Base-by-base conservation (phyloP, 1,140 invertebrate genomes). In the Doryteuthis pealeii region DNA sequence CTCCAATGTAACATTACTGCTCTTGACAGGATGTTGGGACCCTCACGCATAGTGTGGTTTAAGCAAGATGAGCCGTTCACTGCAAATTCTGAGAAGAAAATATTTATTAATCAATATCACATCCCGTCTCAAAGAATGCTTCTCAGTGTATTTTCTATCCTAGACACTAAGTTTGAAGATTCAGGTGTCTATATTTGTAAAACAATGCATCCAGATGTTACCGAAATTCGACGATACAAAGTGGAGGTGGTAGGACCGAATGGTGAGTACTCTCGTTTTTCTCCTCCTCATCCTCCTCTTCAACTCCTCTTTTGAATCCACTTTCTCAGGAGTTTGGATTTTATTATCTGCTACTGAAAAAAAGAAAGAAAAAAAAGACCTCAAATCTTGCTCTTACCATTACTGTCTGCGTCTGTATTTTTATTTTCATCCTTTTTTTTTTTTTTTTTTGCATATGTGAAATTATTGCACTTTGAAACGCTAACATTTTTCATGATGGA, bases 121-220 rank as follows among this genome's bases (percentile, higher is more conserved):
- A 22, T 68, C 15, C 66, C n/a, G 30, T 32, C 66, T 22, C 28
- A 33, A 12, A 32, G 66, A 33, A 33, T 8, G 30, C 28, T 68
- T 68, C 66, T 68, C 66, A 68, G 66, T 68, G 66, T 68, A 18
- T 68, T 68, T 32, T 32, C 66, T 32, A 68, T 68, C 32, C n/a
- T 68, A 68, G 26, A 68, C 28, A 32, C 30, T 68, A 68, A 68
- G 30, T 68, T 30, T 68, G 66, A 68, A 68, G 66, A 68, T 33
- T 31, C 66, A 26, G 66, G 66, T 22, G 66, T 68, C 3, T 68
- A 68, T 32, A 68, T 18, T 33, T 68, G 66, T 68, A 31, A 68
- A 68, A 30, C 30, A 8, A 40, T 40, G 35, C 35, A 10, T 5
- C 26, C 26, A 26, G 30, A 12, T 15, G 8, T 4, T 68, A 32